phyloP scores from a whole-genome alignment of 1,140 invertebrate genomes.

The Pemphigus obesinymphae region DNA sequence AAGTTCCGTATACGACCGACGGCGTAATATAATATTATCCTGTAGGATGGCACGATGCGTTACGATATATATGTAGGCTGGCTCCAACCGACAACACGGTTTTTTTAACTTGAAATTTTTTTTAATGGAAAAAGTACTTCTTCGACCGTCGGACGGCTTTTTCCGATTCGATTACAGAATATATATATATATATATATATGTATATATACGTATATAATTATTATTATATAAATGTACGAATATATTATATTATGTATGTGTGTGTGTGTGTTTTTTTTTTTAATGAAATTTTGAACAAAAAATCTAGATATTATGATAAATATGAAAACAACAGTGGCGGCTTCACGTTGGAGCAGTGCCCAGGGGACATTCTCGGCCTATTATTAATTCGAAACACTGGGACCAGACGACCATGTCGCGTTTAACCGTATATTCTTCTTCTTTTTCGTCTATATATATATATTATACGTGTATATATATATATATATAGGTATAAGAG shows the following conservation, averaged over 20 bases:
- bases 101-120: neutral
- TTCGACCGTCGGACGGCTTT: neutral
- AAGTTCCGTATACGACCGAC: neutral
- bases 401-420: slow-evolving; percentile 37
- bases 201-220: no score
- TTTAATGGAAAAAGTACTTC: neutral
- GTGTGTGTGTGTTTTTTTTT: neutral
- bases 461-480: no score
- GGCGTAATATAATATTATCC: neutral
- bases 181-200: no score
- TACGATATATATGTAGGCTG: neutral
- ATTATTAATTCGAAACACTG: slow-evolving; percentile 41
- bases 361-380: slow-evolving; percentile 38
- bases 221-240: neutral
- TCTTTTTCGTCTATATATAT: no score
- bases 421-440: neutral
- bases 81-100: neutral
- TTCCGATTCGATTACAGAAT: neutral
- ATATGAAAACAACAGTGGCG: slow-evolving; percentile 37
- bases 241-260: neutral
- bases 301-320: slow-evolving; percentile 36
- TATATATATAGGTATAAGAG: no score
- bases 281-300: neutral
- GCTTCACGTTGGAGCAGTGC: slow-evolving; percentile 37
- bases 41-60: neutral